Conservation (phyloP, 2,113 vertebrate species). For the Varanus salvator region DNA sequence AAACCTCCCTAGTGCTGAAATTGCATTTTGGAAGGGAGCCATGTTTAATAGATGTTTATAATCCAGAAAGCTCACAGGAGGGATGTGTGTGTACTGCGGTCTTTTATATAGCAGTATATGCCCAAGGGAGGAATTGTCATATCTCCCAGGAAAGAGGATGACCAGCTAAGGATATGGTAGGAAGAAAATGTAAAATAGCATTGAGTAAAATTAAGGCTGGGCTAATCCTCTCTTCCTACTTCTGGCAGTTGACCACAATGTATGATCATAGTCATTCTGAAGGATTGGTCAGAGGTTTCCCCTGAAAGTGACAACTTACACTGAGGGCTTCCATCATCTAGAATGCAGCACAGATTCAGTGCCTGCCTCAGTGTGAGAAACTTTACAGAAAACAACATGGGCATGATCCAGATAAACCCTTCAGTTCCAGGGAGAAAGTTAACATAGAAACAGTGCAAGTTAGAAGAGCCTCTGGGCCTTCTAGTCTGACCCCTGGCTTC, state of each 20-base stretch:
- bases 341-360: neutral
- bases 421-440: neutral
- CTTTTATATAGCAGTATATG: slow-evolving; percentile 46
- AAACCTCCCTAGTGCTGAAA: slow-evolving; percentile 49
- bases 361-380: neutral
- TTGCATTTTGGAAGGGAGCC: slow-evolving; percentile 53
- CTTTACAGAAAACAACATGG: neutral
- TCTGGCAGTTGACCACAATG: neutral
- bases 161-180: neutral
- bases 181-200: neutral
- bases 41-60: slow-evolving; percentile 52
- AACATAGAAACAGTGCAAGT: neutral
- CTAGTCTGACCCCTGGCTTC: no score
- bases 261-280: neutral
- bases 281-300: neutral
- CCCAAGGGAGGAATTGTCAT: neutral
- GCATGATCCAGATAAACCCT: neutral
- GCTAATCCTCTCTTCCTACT: neutral
- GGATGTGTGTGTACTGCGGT: neutral
- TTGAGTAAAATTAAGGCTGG: neutral
- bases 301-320: neutral
- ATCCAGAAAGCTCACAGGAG: slow-evolving; percentile 55
- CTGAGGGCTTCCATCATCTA: neutral
- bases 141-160: neutral
- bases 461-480: no score